A percentile compares a stretch with the other conserved stretches of the same genome.
These are phyloP conservation scores for Euborellia annulipes DNA, from an alignment of 1,140 invertebrate genomes.

Conservation along the genomic window DNA sequence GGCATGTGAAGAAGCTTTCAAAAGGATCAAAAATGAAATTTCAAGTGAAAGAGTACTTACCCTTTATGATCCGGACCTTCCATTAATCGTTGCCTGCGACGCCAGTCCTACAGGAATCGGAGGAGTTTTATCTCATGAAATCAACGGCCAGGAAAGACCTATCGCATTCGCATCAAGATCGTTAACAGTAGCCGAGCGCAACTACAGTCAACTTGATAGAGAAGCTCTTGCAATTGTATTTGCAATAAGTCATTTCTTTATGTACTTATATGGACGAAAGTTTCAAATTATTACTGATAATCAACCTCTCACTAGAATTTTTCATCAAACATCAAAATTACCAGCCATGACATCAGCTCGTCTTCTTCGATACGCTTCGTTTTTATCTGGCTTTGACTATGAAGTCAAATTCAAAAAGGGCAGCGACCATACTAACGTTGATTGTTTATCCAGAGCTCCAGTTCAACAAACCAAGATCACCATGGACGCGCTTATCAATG, in stretches of 20 bases:
- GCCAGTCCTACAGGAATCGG: slow-evolving; percentile 21
- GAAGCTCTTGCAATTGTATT: slow-evolving; percentile 30
- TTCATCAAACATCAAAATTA: slow-evolving; percentile 20
- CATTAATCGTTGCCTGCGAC: slow-evolving; percentile 16
- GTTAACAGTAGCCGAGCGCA: slow-evolving; percentile 24
- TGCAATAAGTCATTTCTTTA: slow-evolving; percentile 28
- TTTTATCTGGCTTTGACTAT: no score
- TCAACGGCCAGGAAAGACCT: slow-evolving; percentile 20
- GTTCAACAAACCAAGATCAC: no score
- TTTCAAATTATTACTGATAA: slow-evolving; percentile 28
- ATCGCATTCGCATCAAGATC: slow-evolving; percentile 25
- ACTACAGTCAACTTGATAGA: slow-evolving; percentile 32
- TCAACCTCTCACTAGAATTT: slow-evolving; percentile 23
- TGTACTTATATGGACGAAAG: slow-evolving; percentile 26
- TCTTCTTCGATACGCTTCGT: no score
- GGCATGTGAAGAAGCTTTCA: no score
- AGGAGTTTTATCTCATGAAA: slow-evolving; percentile 25
- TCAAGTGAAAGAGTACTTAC: slow-evolving; percentile 8
- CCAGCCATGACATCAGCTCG: no score
- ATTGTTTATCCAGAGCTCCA: no score
- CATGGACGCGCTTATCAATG: no score
- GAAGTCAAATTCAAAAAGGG: no score
- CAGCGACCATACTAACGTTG: no score
- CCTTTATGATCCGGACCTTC: slow-evolving; percentile 14
- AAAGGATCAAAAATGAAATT: slow-evolving; percentile 10